Evolutionary conservation across 2,113 vertebrate genomes (phyloP).

Genomic region (Pipa parva): DNA sequence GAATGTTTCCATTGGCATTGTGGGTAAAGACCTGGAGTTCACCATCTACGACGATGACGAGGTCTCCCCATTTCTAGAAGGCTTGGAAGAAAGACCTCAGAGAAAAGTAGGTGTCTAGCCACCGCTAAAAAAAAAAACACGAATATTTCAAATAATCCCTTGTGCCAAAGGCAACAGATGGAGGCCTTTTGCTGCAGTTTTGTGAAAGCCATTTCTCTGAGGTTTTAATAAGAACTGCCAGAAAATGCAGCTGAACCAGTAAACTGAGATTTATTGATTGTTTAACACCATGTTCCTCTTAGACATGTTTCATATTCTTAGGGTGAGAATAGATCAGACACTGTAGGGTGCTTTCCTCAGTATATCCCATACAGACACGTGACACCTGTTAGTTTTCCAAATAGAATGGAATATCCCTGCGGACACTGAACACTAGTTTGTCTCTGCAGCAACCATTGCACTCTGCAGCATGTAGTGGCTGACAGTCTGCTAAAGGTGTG

Average conservation of each 20-base stretch:
- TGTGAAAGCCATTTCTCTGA: too few species aligned
- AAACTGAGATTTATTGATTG: not conserved
- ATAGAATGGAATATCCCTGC: too few species aligned
- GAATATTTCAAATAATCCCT: not conserved
- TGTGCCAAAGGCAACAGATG: not conserved
- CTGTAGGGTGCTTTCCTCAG: too few species aligned
- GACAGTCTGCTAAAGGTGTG: too few species aligned
- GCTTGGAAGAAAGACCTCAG: slow-evolving; percentile 94
- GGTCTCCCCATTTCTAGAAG: slow-evolving; percentile 88
- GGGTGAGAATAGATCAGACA: too few species aligned
- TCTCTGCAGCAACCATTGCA: too few species aligned
- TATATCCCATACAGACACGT: too few species aligned
- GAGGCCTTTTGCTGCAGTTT: not conserved
- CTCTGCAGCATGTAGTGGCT: too few species aligned
- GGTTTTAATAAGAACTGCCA: not conserved
- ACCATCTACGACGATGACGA: slow-evolving; percentile 94
- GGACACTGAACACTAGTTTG: too few species aligned
- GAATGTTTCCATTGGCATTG: slow-evolving; percentile 96
- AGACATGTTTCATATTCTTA: too few species aligned
- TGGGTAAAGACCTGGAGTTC: slow-evolving; percentile 95
- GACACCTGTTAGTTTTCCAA: too few species aligned
- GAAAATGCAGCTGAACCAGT: not conserved
- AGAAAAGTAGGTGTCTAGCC: slow-evolving; percentile 71
- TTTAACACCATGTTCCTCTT: not conserved
- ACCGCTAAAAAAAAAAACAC: too few species aligned